Evolutionary conservation across 2,113 vertebrate genomes (phyloP).

Genomic region (Gambusia affinis): DNA sequence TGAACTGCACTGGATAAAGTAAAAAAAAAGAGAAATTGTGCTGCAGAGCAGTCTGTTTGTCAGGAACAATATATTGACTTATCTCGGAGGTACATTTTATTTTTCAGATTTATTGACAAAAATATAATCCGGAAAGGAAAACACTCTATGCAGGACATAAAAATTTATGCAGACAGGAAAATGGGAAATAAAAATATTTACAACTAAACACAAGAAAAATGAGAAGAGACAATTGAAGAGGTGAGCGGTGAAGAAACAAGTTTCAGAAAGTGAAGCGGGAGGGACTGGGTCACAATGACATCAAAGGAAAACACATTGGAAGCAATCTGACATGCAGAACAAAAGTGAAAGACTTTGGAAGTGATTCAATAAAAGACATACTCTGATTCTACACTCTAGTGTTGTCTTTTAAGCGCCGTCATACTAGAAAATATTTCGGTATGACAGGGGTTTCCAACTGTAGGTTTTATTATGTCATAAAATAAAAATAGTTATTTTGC

Average conservation of each 20-base stretch:
- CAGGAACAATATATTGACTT: not conserved
- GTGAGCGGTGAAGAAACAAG: not conserved
- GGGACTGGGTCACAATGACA: not conserved
- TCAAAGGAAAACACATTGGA: not conserved
- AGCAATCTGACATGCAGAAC: not conserved
- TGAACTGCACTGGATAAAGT: not conserved
- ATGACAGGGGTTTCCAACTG: not conserved
- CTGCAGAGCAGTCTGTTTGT: conserved; percentile 1
- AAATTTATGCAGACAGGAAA: not conserved
- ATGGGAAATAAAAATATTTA: too few relatives aligned
- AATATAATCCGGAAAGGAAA: not conserved
- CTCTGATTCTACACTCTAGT: not conserved
- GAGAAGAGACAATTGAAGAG: too few relatives aligned
- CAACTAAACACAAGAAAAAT: too few relatives aligned
- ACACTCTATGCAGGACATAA: not conserved
- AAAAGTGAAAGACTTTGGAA: not conserved
- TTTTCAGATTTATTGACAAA: not conserved
- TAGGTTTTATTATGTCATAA: not conserved
- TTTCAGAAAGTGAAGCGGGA: not conserved
- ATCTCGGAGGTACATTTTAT: not conserved
- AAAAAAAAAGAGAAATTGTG: not conserved
- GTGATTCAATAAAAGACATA: not conserved
- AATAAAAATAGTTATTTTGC: not conserved
- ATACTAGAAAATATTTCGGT: not conserved
- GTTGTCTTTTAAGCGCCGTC: not conserved